These are phyloP conservation scores for Anguilla rostrata DNA, from an alignment of 2,113 vertebrate genomes.

Conservation along the genomic window DNA sequence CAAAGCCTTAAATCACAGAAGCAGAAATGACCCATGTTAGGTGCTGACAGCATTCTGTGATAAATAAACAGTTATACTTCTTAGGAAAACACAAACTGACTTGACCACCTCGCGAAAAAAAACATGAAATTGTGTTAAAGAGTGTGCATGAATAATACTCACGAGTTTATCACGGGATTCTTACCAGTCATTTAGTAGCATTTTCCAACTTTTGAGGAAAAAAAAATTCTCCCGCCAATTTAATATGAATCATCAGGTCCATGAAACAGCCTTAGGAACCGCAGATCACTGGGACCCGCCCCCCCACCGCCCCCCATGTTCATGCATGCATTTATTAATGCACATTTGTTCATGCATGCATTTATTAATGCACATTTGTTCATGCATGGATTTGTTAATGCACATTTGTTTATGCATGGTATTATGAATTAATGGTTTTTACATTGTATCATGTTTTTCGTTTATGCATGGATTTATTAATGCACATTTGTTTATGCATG, in stretches of 20 bases:
- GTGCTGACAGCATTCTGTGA: not conserved
- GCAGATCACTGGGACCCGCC: conserved; percentile 38
- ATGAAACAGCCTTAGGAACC: conserved; percentile 3
- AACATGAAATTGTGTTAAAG: not conserved
- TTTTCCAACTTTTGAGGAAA: not conserved
- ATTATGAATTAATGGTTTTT: too few species aligned
- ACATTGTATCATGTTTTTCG: too few species aligned
- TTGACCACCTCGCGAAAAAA: not conserved
- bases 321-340: too few species aligned
- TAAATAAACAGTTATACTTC: not conserved
- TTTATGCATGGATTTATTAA: too few species aligned
- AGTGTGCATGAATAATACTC: not conserved
- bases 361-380: too few species aligned
- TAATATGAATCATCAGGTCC: not conserved
- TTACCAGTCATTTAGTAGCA: not conserved
- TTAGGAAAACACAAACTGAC: conserved; percentile 10
- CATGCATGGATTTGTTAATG: too few species aligned
- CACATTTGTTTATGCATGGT: too few species aligned
- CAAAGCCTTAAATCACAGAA: not conserved
- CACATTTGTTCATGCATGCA: too few species aligned
- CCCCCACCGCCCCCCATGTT: too few species aligned
- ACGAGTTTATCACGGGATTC: not conserved
- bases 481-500: too few species aligned
- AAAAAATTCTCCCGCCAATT: not conserved
- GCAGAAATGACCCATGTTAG: not conserved